phyloP scores from a whole-genome alignment of 23 tunicate species.

The Halocynthia roretzi region DNA sequence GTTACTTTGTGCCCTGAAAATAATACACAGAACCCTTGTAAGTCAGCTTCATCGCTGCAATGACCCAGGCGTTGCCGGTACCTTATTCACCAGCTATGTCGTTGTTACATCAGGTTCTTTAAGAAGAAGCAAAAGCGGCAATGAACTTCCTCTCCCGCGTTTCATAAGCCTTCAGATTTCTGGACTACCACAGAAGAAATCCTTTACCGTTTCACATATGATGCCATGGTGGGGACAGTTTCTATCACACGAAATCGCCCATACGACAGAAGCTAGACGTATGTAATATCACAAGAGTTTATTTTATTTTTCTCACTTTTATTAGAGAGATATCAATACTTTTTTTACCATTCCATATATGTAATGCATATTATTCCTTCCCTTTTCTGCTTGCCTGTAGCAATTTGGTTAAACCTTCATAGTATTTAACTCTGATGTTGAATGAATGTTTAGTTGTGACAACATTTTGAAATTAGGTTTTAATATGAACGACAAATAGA shows the following conservation, averaged over 20 bases:
- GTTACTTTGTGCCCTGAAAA: too few relatives aligned
- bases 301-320: too few relatives aligned
- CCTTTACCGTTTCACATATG: conserved; percentile 30
- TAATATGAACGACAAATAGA: too few relatives aligned
- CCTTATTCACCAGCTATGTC: background rate
- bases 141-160: conserved; percentile 16
- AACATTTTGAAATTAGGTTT: too few relatives aligned
- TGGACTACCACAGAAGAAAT: conserved; percentile 17
- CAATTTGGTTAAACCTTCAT: too few relatives aligned
- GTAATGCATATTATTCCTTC: too few relatives aligned
- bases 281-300: too few relatives aligned
- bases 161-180: conserved; percentile 15
- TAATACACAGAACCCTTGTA: background rate
- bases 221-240: conserved; percentile 87
- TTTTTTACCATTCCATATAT: too few relatives aligned
- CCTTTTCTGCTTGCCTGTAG: too few relatives aligned
- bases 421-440: too few relatives aligned
- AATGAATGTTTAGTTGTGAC: too few relatives aligned
- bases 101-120: conserved; percentile 37
- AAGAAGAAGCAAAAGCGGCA: conserved; percentile 11
- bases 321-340: too few relatives aligned
- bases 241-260: conserved; percentile 73
- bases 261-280: conserved; percentile 23
- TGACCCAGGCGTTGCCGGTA: background rate
- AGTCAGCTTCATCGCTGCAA: background rate